Evolutionary conservation across 2,797 vertebrate genomes (phyloP), one percentile per base, ranked within the genome.

Genomic region (Poeciliopsis infans): DNA sequence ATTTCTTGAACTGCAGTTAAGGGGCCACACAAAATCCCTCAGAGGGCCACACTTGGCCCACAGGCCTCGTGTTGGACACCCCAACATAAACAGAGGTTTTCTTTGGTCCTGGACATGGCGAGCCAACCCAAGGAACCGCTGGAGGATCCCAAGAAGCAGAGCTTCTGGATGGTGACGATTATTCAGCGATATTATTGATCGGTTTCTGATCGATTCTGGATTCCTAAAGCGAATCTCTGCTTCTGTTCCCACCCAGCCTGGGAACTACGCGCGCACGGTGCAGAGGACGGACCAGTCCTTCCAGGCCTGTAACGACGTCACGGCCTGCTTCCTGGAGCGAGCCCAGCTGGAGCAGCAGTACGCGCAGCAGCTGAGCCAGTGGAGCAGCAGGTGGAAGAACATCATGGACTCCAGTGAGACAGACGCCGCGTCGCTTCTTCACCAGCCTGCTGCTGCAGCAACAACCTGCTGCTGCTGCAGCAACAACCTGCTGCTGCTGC

Each of bases 261-360:
- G 95, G 71, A 97, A 96, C 72, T 96, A 96, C 69, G 91, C 89
- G 28, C 90, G 83, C 7, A 96, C 96, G 0, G 96, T 96, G 68
- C 94, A 84, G 39, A 92, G 96, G 8, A 94, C 95, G 1, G 93
- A 96, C 0, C 95, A 95, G 77, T 95, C 94, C n/a, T 95, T 93
- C 88, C 95, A 95, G 83, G 95, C 95, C 23, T 97, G 96, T 85
- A 96, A 96, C 13, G 96, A 96, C 82, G 92, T 97, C 3, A 85
- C 96, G 79, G 85, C 94, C 33, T 97, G 97, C 87, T 96, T 97
- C 87, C 93, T 91, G 80, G 96, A 97, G 89, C 91, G 97, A 71
- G 96, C 97, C 8, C 95, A 91, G 51, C 95, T 97, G n/a, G 97
- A 97, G 81, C 94, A 93, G n/a, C 95, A 92, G 76, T 97, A 97